Evolutionary conservation across 37 sponge, comb jelly and placozoan genomes (phyloP).

Genomic region (Halisarca cf. caerulea): DNA sequence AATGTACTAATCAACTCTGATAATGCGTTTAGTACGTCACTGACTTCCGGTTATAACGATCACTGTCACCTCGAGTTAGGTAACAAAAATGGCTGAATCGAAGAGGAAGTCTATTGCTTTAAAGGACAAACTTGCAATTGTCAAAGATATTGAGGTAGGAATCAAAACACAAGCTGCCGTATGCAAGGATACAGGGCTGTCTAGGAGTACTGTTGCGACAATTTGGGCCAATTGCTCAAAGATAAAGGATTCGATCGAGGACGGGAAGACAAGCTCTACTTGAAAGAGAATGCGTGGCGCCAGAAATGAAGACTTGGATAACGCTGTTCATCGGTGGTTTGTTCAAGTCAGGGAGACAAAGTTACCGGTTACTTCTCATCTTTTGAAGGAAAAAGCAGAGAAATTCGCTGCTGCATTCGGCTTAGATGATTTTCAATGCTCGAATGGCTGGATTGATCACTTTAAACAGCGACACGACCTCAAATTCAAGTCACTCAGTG

Average conservation of each 20-base stretch:
- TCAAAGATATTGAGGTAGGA: slow-evolving; percentile 4
- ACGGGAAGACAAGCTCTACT: background rate
- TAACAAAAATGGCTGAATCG: slow-evolving; percentile 24
- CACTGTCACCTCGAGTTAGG: no score
- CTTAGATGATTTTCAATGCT: background rate
- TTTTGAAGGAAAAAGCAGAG: slow-evolving; percentile 3
- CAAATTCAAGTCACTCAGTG: background rate
- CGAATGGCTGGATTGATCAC: slow-evolving; percentile 5
- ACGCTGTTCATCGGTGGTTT: background rate
- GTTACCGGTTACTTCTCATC: background rate
- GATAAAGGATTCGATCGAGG: slow-evolving; percentile 7
- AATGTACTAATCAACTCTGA: background rate
- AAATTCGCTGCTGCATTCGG: slow-evolving; percentile 9
- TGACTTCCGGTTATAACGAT: no score
- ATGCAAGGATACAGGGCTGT: background rate
- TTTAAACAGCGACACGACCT: slow-evolving; percentile 3
- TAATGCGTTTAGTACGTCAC: no score
- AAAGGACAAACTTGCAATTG: slow-evolving; percentile 23
- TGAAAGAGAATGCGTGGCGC: slow-evolving; percentile 7
- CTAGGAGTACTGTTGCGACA: slow-evolving; percentile 21
- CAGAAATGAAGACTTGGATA: background rate
- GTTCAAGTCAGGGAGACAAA: background rate
- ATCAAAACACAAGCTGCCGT: background rate
- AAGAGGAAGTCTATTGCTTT: slow-evolving; percentile 26
- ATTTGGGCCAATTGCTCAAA: slow-evolving; percentile 10